phyloP scores from a whole-genome alignment of 2,888 invertebrate genomes.

The Ditylenchus weischeri region DNA sequence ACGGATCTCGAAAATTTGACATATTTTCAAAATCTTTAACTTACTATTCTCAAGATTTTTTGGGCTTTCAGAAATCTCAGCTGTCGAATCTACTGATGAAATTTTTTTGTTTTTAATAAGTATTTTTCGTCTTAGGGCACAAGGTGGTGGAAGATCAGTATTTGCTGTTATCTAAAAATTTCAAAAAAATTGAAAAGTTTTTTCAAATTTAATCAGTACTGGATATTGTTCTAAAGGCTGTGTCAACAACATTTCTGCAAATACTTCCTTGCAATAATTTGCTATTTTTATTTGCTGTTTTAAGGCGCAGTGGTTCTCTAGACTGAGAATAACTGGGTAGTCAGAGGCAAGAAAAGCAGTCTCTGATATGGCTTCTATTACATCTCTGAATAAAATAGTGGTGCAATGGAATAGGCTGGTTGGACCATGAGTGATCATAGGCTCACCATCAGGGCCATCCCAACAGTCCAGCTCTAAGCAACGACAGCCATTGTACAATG shows the following conservation, averaged over 20 bases:
- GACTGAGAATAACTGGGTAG: constrained; percentile 90
- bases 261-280: constrained; percentile 94
- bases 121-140: constrained; percentile 36
- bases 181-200: neutral
- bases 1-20: constrained; percentile 36
- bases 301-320: constrained; percentile 89
- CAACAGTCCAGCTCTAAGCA: constrained; percentile 98
- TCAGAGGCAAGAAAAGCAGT: constrained; percentile 97
- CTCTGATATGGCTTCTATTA: constrained; percentile 90
- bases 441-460: constrained; percentile 77
- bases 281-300: constrained; percentile 82
- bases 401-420: constrained; percentile 34
- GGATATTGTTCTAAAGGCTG: constrained; percentile 82
- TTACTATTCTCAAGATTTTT: neutral
- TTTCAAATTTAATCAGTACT: constrained; percentile 62
- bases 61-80: constrained; percentile 4
- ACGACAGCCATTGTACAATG: constrained; percentile 67
- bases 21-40: constrained; percentile 20
- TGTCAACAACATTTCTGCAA: constrained; percentile 82
- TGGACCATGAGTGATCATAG: constrained; percentile 37
- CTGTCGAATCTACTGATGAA: constrained; percentile 16
- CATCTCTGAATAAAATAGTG: constrained; percentile 64
- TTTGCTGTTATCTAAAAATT: constrained; percentile 37
- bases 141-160: constrained; percentile 37
- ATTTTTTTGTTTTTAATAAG: constrained; percentile 42